Evolutionary conservation across 2,113 vertebrate genomes (phyloP).

Genomic region (Oplegnathus fasciatus): DNA sequence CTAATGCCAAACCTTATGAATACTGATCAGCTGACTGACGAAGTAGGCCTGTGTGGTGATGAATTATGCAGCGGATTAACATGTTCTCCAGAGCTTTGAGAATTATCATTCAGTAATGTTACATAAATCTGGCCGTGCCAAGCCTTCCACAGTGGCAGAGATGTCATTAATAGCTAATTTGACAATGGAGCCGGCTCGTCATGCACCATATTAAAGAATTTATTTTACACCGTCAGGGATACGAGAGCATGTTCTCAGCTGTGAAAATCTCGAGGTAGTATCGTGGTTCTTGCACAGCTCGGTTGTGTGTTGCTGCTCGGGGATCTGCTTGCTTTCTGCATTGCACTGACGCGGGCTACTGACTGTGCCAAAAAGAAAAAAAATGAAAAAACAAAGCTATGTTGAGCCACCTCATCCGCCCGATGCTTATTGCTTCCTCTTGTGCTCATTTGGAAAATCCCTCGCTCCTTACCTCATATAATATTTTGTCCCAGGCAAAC

Average conservation of each 20-base stretch:
- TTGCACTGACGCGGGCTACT: conserved; percentile 53
- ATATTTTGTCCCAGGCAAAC: conserved; percentile 20
- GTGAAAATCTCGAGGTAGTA: neutral
- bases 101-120: conserved; percentile 63
- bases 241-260: neutral
- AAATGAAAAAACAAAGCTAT: conserved; percentile 27
- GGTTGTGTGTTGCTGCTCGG: conserved; percentile 58
- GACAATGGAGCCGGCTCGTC: conserved; percentile 27
- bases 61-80: conserved; percentile 72
- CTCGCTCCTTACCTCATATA: neutral
- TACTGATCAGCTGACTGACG: conserved; percentile 58
- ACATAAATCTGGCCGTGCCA: conserved; percentile 47
- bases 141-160: conserved; percentile 46
- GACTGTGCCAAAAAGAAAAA: conserved; percentile 43
- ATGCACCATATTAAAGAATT: conserved; percentile 32
- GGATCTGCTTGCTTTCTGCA: conserved; percentile 52
- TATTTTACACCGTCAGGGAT: conserved; percentile 40
- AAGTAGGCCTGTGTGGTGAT: conserved; percentile 28
- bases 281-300: conserved; percentile 16
- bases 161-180: conserved; percentile 74
- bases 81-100: conserved; percentile 60
- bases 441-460: conserved; percentile 26
- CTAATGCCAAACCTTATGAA: conserved; percentile 24
- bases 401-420: conserved; percentile 46
- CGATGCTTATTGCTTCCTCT: conserved; percentile 19